These are phyloP conservation scores for Cyanocitta stelleri DNA, from an alignment of 2,113 vertebrate genomes.

Conservation along the genomic window DNA sequence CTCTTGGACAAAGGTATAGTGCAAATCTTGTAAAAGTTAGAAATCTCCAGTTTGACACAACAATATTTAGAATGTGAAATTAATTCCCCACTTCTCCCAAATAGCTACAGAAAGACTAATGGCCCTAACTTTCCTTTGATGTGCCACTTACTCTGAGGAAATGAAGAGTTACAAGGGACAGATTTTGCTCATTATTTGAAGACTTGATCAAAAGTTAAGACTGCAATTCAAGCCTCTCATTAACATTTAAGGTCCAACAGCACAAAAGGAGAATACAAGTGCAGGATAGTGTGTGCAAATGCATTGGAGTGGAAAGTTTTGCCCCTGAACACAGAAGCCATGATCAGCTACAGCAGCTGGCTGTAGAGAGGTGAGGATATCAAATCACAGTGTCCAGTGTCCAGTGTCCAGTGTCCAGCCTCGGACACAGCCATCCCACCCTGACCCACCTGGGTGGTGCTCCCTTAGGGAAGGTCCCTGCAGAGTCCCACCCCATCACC, in stretches of 20 bases:
- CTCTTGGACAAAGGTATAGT: not conserved
- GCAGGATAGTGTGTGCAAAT: not conserved
- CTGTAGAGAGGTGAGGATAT: not conserved
- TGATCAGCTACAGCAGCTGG: not conserved
- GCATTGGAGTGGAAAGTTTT: not conserved
- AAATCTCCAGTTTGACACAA: not conserved
- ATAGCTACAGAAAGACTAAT: not conserved
- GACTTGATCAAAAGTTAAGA: not conserved
- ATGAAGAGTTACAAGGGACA: not conserved
- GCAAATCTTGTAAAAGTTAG: not conserved
- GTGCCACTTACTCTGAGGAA: not conserved
- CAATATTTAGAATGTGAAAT: not conserved
- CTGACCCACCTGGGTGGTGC: not conserved
- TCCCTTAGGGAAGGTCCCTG: not conserved
- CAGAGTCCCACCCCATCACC: not conserved
- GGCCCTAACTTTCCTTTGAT: not conserved
- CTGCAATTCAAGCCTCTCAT: not conserved
- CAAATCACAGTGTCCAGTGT: not conserved
- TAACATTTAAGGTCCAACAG: not conserved
- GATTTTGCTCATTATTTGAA: not conserved
- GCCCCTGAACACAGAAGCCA: not conserved
- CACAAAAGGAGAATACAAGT: not conserved
- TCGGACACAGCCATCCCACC: not conserved
- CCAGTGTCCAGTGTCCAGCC: not conserved
- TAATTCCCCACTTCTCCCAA: not conserved